Base-by-base conservation (phyloP, 2,113 vertebrate species). In the Triplophysa rosa region DNA sequence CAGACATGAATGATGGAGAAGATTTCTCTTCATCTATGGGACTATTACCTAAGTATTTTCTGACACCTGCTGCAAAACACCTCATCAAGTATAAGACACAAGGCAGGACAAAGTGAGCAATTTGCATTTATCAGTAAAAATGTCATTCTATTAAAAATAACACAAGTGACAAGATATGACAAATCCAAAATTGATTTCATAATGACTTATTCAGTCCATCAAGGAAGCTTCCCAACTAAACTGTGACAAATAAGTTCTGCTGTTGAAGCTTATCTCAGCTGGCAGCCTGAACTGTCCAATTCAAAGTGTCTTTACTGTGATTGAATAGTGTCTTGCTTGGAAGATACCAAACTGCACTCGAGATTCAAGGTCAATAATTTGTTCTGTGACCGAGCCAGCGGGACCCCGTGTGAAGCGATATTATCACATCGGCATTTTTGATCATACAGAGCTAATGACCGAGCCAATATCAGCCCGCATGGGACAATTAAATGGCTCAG, bases 351-450 rank as follows among this genome's bases (percentile, higher is more conserved):
- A n/a, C n/a, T n/a, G n/a, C n/a, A n/a, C n/a, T n/a, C n/a, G n/a
- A n/a, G n/a, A n/a, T n/a, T n/a, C n/a, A n/a, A n/a, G n/a, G n/a
- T n/a, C n/a, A n/a, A n/a, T n/a, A n/a, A n/a, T n/a, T n/a, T n/a
- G n/a, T n/a, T n/a, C 37, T 47, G 42, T 76, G 59, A 52, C 61
- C 8, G 24, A 76, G 26, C 24, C 26, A 29, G 19, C 16, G 19
- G 42, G 16, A 37, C 19, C 19, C 24, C 21, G 62, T 49, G 14
- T 45, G 24, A 47, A 54, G 62, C 26, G 19, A 11, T 65, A 77
- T 77, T 49, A 77, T 77, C 62, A 52, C 42, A 65, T 77, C 73
- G 33, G 19, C 62, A 77, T 52, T 77, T 76, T 63, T 24, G 14
- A 62, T 45, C 40, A 52, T 65, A 47, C 13, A 65, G 23, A 33